These are phyloP conservation scores for Rhyzopertha dominica DNA, from an alignment of 1,140 invertebrate genomes.

Conservation along the genomic window DNA sequence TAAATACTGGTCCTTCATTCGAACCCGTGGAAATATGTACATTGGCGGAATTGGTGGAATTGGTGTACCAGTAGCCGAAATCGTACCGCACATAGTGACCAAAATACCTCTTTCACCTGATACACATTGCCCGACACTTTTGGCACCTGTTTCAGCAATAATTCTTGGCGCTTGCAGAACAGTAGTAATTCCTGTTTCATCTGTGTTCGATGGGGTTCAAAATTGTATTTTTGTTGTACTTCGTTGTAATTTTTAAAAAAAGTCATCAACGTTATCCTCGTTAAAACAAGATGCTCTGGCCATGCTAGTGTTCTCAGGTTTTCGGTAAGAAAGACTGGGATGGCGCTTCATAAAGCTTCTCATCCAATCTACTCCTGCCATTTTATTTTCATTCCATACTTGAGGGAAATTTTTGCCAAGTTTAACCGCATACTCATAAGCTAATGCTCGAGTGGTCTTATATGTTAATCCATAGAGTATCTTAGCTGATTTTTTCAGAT, in stretches of 20 bases:
- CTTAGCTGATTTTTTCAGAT: slow-evolving; percentile 23
- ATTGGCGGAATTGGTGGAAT: slow-evolving; percentile 38
- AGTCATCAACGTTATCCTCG: slow-evolving; percentile 33
- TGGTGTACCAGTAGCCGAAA: slow-evolving; percentile 36
- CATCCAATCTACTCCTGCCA: slow-evolving; percentile 16
- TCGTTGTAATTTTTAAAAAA: slow-evolving; percentile 38
- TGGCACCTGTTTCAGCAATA: slow-evolving; percentile 39
- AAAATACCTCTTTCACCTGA: slow-evolving; percentile 43
- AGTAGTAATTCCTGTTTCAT: slow-evolving; percentile 48
- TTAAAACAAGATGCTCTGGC: slow-evolving; percentile 41
- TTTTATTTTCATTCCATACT: slow-evolving; percentile 20
- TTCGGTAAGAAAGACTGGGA: slow-evolving; percentile 12
- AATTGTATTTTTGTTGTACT: slow-evolving; percentile 30
- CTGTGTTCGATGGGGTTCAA: slow-evolving; percentile 39
- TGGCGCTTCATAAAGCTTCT: slow-evolving; percentile 12
- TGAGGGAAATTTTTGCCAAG: slow-evolving; percentile 27
- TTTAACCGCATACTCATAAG: slow-evolving; percentile 30
- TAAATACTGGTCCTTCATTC: slow-evolving; percentile 35
- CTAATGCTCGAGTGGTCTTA: slow-evolving; percentile 19
- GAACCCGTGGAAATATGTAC: slow-evolving; percentile 39
- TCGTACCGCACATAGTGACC: slow-evolving; percentile 37
- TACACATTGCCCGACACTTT: slow-evolving; percentile 41
- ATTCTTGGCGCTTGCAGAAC: slow-evolving; percentile 45
- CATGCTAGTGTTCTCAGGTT: slow-evolving; percentile 18
- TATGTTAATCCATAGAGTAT: slow-evolving; percentile 32